Percentiles rank a stretch among this genome's conserved stretches.
Conservation (phyloP, 2,113 vertebrate species). For the Lethenteron camtschaticum region DNA sequence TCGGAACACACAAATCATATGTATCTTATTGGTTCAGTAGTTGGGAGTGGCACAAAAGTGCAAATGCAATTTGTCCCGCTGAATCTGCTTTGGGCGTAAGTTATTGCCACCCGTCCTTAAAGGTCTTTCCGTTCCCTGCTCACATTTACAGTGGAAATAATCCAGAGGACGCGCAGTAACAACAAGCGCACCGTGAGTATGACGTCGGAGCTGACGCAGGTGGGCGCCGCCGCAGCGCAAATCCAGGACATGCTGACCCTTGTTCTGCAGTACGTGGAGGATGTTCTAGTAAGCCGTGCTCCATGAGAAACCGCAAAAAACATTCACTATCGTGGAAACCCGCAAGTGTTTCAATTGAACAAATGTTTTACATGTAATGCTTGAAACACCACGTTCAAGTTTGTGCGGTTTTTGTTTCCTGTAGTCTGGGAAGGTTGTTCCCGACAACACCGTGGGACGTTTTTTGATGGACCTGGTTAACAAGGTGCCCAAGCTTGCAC, state of each 20-base stretch:
- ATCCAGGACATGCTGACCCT: slow-evolving; percentile 73
- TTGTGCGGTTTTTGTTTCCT: neutral
- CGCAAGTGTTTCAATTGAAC: neutral
- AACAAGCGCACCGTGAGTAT: slow-evolving; percentile 57
- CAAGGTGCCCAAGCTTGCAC: slow-evolving; percentile 76
- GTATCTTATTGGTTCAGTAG: no score
- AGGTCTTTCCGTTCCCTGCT: no score
- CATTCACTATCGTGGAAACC: neutral
- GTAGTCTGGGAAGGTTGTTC: slow-evolving; percentile 73
- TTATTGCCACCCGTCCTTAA: no score
- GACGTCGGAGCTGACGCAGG: slow-evolving; percentile 82
- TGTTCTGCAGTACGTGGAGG: slow-evolving; percentile 68
- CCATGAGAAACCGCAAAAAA: neutral
- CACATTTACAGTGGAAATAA: slow-evolving; percentile 47
- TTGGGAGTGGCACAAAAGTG: no score
- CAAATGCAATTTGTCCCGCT: no score
- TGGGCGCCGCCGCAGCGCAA: slow-evolving; percentile 44
- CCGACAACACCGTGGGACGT: slow-evolving; percentile 82
- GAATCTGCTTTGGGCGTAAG: no score
- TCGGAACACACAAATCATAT: no score
- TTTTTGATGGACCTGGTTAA: slow-evolving; percentile 91
- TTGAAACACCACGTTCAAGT: no score
- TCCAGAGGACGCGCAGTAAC: slow-evolving; percentile 58
- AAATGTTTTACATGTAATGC: neutral
- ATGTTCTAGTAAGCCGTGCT: slow-evolving; percentile 53